These are phyloP conservation scores for Hyles euphorbiae DNA, from an alignment of 1,140 invertebrate species.

Conservation along the genomic window DNA sequence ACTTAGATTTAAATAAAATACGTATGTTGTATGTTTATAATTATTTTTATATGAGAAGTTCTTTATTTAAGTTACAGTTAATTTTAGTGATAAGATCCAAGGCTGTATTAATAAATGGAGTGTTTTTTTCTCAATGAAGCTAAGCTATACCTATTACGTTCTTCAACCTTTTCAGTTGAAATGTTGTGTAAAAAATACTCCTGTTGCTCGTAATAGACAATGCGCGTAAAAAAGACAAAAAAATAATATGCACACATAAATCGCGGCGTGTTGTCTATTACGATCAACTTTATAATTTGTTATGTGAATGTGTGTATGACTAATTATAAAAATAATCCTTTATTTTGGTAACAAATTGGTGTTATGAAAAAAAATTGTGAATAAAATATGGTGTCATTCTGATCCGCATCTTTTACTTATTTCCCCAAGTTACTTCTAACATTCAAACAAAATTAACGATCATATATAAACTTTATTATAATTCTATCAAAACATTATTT, in stretches of 20 bases:
- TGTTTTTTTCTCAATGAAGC: slow-evolving; percentile 48
- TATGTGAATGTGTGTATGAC: slow-evolving; percentile 69
- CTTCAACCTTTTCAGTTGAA: neutral
- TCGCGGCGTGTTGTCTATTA: slow-evolving; percentile 36
- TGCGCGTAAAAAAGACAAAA: slow-evolving; percentile 28
- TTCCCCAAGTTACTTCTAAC: slow-evolving; percentile 4
- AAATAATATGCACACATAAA: slow-evolving; percentile 17
- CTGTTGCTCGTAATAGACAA: slow-evolving; percentile 44
- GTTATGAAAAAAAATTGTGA: slow-evolving; percentile 71
- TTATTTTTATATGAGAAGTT: slow-evolving; percentile 71
- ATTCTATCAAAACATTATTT: no score
- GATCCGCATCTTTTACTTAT: slow-evolving; percentile 28
- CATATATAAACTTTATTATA: no score
- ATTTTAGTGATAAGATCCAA: slow-evolving; percentile 68
- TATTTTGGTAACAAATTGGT: slow-evolving; percentile 74
- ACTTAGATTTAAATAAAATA: slow-evolving; percentile 54
- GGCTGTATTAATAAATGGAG: slow-evolving; percentile 66
- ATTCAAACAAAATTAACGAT: no score
- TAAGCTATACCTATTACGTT: slow-evolving; percentile 21
- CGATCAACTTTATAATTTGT: slow-evolving; percentile 53
- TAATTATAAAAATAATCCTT: slow-evolving; percentile 70
- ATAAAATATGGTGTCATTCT: slow-evolving; percentile 74
- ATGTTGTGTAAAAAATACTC: slow-evolving; percentile 48
- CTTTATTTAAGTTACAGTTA: slow-evolving; percentile 67
- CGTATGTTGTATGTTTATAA: slow-evolving; percentile 53